Base-by-base conservation (phyloP, 2,113 vertebrate species). In the Genyomyrus donnyi region DNA sequence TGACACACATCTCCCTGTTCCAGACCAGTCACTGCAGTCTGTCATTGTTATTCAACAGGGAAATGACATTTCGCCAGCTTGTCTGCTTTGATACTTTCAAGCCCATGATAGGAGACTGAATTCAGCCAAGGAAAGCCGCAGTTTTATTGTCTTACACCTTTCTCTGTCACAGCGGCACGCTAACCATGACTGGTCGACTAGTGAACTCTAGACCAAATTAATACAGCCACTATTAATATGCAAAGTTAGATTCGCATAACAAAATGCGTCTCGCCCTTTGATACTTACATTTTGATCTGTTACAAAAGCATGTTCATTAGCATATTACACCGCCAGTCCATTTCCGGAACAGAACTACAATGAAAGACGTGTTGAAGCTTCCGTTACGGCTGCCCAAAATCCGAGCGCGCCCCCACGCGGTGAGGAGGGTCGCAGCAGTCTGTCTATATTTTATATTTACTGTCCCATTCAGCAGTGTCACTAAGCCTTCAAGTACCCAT, bases 251-350 rank as follows among this genome's bases (percentile, higher is more conserved):
- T 62, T 85, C 39, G 83, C 21, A 45, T 85, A 48, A 2, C 15
- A 88, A 11, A 45, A 88, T 35, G 3, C 62, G 42, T 35, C 19
- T 31, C 50, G 39, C 3, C 19, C 11, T 84, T 45, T 27, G 5
- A 85, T 89, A 89, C 89, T 58, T 89, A 85, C 89, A 27, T 58
- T 52, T 89, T 62, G 39, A n/a, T 24, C 42, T 56, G 80, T 89
- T 85, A 89, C 42, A 89, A 83, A 62, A 87, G 58, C 77, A 56
- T 89, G n/a, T 42, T 74, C 15, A 70, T 74, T 50, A 50, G 53
- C 52, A 85, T 89, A 85, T 48, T 46, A 56, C 7, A 48, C 52
- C 4, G 1, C 13, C 13, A 19, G 52, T 13, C 80, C 42, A 3
- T 58, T 89, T 85, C 80, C 89, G 80, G 89, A 19, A 31, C 24